Percentiles rank a stretch among this genome's conserved stretches.
Evolutionary conservation across 2,113 vertebrate species (phyloP).

Genomic region (Danio rerio): DNA sequence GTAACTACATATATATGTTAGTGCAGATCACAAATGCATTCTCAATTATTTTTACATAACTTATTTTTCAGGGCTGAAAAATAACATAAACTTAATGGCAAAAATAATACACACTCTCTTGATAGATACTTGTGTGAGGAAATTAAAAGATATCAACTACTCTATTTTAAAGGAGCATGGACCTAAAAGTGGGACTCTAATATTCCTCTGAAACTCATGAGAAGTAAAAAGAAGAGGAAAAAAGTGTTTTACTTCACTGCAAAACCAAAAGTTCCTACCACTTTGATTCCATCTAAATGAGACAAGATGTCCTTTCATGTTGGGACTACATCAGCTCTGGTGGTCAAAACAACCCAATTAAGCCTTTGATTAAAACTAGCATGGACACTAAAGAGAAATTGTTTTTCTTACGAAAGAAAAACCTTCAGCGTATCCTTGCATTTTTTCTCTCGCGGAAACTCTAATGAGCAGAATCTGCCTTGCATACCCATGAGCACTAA

Average conservation of each 20-base stretch:
- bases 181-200: too few relatives aligned
- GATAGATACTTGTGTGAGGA: too few relatives aligned
- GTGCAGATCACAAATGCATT: too few relatives aligned
- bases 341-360: conserved; percentile 51
- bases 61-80: too few relatives aligned
- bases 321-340: conserved; percentile 40
- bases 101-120: too few relatives aligned
- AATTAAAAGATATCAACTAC: too few relatives aligned
- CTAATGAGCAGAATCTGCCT: conserved; percentile 59
- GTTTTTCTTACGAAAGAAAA: conserved; percentile 3
- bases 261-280: background rate
- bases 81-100: too few relatives aligned
- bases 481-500: conserved; percentile 61
- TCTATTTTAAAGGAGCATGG: too few relatives aligned
- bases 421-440: conserved; percentile 3
- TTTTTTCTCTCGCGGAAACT: conserved; percentile 1
- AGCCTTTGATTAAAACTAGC: conserved; percentile 45
- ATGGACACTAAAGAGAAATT: conserved; percentile 27
- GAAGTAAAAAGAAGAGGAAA: too few relatives aligned
- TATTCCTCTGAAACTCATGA: too few relatives aligned
- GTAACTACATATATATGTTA: too few relatives aligned
- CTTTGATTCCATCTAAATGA: conserved; percentile 28
- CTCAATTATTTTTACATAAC: too few relatives aligned
- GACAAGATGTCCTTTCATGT: conserved; percentile 47
- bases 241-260: background rate